phyloP scores from a whole-genome alignment of 2,797 vertebrate species.

The Hoplostethus mediterraneus region DNA sequence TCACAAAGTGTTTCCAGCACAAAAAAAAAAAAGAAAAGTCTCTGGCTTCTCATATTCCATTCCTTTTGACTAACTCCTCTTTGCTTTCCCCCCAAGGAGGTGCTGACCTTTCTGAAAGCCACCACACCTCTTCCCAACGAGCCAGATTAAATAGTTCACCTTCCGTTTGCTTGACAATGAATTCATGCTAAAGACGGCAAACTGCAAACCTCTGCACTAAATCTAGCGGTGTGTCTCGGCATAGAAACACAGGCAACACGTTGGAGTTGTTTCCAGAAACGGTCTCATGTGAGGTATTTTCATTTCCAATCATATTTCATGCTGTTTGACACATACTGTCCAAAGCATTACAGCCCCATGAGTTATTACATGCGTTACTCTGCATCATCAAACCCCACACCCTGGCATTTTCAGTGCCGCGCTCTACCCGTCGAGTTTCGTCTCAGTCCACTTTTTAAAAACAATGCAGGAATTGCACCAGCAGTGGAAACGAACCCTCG shows the following conservation, averaged over 20 bases:
- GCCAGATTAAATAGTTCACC: constrained; percentile 22
- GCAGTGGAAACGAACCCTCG: background rate
- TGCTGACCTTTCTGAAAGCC: constrained; percentile 45
- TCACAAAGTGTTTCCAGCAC: constrained; percentile 30
- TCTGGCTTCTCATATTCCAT: constrained; percentile 17
- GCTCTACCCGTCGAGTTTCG: background rate
- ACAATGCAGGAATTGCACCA: background rate
- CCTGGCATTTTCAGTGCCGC: background rate
- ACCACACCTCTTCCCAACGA: constrained; percentile 37
- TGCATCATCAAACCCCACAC: background rate
- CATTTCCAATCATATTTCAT: background rate
- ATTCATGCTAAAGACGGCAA: background rate
- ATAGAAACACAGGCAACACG: background rate
- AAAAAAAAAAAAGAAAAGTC: constrained; percentile 17
- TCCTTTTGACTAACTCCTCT: constrained; percentile 39
- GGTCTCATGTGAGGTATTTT: background rate
- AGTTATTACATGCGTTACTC: background rate
- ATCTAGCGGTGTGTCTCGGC: too few species aligned
- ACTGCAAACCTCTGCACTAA: too few species aligned
- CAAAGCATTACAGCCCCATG: background rate
- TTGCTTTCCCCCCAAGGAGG: constrained; percentile 29
- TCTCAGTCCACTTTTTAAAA: constrained; percentile 5
- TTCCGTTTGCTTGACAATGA: constrained; percentile 26
- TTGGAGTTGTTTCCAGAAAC: background rate
- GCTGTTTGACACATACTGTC: background rate